A percentile compares a stretch with the other conserved stretches of the same genome.
These are phyloP conservation scores for Ciconia maguari DNA, from an alignment of 2,113 vertebrate species.

Conservation along the genomic window DNA sequence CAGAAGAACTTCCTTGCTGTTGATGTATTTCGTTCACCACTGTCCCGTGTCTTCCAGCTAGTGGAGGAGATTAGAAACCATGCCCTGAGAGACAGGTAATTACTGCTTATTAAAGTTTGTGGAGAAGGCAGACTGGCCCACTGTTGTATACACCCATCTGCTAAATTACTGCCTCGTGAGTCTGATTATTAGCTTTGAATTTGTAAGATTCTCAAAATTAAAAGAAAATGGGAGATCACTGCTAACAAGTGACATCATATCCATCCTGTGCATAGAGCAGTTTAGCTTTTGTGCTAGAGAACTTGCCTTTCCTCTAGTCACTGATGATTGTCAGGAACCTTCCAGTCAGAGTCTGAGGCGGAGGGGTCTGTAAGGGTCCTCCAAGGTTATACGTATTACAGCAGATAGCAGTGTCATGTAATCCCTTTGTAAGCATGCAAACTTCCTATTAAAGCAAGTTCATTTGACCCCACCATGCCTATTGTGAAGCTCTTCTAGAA, in stretches of 20 bases:
- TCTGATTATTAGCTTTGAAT: not conserved
- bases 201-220: not conserved
- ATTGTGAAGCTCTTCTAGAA: not conserved
- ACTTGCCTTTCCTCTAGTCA: not conserved
- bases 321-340: no score
- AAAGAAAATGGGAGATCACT: not conserved
- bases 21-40: slow-evolving; percentile 90
- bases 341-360: not conserved
- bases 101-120: accelerated
- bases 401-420: not conserved
- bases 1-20: slow-evolving; percentile 90
- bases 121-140: no score
- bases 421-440: not conserved
- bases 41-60: slow-evolving; percentile 88
- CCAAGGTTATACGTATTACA: not conserved
- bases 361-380: not conserved
- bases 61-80: slow-evolving; percentile 96
- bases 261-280: accelerated
- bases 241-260: accelerated
- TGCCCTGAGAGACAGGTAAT: slow-evolving; percentile 87
- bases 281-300: not conserved
- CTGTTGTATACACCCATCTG: not conserved
- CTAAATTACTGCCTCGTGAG: not conserved
- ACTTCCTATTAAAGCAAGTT: accelerated
- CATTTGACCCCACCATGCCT: not conserved